phyloP scores from a whole-genome alignment of 2,888 invertebrate species.

The Mesorhabditis spiculigera region DNA sequence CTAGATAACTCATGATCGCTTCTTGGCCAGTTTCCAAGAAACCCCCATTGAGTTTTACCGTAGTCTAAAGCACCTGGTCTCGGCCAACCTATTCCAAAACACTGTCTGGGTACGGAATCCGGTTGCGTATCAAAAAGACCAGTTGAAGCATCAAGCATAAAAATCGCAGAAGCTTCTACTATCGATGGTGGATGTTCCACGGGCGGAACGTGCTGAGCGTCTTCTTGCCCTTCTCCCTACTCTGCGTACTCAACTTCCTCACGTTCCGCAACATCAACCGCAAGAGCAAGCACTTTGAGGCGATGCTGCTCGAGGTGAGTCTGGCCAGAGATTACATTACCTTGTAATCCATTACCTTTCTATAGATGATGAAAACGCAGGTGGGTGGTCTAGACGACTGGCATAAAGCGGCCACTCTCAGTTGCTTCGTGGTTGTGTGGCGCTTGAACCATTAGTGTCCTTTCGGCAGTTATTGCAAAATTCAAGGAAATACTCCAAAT shows the following conservation, averaged over 20 bases:
- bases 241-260: constrained; percentile 33
- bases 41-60: no score
- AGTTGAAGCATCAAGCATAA: no score
- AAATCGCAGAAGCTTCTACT: constrained; percentile 24
- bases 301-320: constrained; percentile 27
- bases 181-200: constrained; percentile 42
- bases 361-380: constrained; percentile 2
- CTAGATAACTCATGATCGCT: no score
- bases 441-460: neutral
- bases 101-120: no score
- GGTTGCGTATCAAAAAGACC: no score
- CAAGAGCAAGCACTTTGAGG: constrained; percentile 25
- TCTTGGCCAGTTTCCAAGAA: no score
- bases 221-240: constrained; percentile 38
- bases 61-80: neutral
- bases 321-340: neutral
- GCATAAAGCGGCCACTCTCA: no score
- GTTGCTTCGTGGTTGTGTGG: constrained; percentile 15
- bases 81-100: neutral
- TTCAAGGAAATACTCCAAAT: no score
- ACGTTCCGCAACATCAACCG: constrained; percentile 29
- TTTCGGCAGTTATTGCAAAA: no score
- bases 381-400: neutral
- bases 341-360: neutral
- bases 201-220: constrained; percentile 41